Evolutionary conservation across 2,113 vertebrate genomes (phyloP).

Genomic region (Gulo gulo): DNA sequence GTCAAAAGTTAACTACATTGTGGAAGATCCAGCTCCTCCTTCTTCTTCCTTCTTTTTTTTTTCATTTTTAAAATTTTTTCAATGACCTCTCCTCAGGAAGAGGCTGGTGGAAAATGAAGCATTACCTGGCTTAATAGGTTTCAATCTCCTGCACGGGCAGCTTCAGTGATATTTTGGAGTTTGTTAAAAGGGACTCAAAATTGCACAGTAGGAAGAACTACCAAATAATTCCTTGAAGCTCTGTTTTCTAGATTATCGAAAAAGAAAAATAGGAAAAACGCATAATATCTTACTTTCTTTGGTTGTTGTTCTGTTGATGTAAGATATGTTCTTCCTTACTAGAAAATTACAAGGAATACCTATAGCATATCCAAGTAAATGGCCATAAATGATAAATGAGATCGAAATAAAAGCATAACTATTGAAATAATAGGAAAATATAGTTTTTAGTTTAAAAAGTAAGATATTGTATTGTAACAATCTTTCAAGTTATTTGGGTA

Average conservation of each 20-base stretch:
- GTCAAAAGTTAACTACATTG: slow-evolving; percentile 57
- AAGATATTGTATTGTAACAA: not conserved
- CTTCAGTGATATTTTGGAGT: slow-evolving; percentile 59
- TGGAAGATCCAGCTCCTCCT: not conserved
- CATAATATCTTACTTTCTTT: slow-evolving; percentile 6
- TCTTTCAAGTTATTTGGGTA: not conserved
- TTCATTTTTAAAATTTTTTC: too few relatives aligned
- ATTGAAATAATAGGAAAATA: slow-evolving; percentile 14
- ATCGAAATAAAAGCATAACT: not conserved
- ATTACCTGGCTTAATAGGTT: slow-evolving; percentile 63
- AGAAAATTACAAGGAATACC: not conserved
- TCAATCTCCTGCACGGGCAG: slow-evolving; percentile 18
- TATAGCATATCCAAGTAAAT: not conserved
- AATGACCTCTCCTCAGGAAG: slow-evolving; percentile 51
- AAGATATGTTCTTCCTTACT: not conserved
- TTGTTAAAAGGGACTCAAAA: slow-evolving; percentile 61
- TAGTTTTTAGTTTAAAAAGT: not conserved
- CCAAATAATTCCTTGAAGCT: slow-evolving; percentile 31
- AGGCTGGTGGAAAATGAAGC: slow-evolving; percentile 68
- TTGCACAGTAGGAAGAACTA: slow-evolving; percentile 58
- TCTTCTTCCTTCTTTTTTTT: not conserved
- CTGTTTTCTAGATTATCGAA: slow-evolving; percentile 54
- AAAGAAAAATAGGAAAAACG: not conserved
- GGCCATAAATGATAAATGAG: not conserved
- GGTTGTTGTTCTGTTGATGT: not conserved